These are phyloP conservation scores for Apocheima hispidaria DNA, from an alignment of 2,888 invertebrate genomes.

Conservation along the genomic window DNA sequence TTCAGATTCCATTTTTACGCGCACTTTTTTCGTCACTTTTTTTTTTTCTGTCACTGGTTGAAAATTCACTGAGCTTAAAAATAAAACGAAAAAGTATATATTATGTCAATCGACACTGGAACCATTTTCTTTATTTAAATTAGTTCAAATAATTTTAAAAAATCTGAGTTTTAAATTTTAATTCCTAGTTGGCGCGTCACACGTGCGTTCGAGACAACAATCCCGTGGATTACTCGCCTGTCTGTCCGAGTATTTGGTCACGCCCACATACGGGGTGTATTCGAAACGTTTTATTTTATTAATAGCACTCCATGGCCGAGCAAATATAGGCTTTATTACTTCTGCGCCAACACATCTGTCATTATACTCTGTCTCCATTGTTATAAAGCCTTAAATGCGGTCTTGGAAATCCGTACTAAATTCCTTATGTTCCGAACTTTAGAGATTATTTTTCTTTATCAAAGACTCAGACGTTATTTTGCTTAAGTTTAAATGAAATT, in stretches of 20 bases:
- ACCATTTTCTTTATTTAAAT: background rate
- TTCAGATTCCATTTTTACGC: constrained; percentile 66
- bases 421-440: constrained; percentile 12
- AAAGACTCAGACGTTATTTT: background rate
- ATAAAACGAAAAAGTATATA: background rate
- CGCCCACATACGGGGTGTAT: constrained; percentile 83
- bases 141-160: constrained; percentile 1
- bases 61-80: background rate
- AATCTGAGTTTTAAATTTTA: constrained; percentile 28
- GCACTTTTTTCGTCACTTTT: constrained; percentile 24
- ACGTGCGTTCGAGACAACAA: constrained; percentile 62
- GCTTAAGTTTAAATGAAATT: constrained; percentile 10
- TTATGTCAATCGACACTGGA: background rate
- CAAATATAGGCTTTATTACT: constrained; percentile 79
- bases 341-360: constrained; percentile 63
- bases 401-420: constrained; percentile 13
- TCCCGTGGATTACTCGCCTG: constrained; percentile 64
- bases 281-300: constrained; percentile 78
- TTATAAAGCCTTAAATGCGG: constrained; percentile 4
- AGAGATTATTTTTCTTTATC: constrained; percentile 18
- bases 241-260: constrained; percentile 58
- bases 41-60: constrained; percentile 24
- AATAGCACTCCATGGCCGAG: constrained; percentile 63
- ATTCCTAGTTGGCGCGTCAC: constrained; percentile 47
- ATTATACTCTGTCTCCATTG: constrained; percentile 51